Conservation (phyloP, 2,797 vertebrate genomes). For the Limosa lapponica region DNA sequence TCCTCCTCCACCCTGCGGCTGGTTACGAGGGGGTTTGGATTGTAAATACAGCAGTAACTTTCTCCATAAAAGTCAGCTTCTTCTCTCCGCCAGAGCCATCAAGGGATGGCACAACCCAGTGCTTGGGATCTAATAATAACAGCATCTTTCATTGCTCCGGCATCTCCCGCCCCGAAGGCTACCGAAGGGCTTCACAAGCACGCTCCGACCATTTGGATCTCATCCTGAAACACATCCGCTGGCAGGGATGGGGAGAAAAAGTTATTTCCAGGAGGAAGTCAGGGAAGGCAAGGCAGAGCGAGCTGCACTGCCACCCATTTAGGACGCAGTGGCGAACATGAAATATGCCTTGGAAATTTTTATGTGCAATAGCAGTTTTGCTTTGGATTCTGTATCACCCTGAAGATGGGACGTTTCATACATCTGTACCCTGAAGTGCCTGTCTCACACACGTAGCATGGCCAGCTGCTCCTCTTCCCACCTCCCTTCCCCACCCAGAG, state of each 20-base stretch:
- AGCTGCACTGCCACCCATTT: neutral
- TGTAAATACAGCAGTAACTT: constrained; percentile 72
- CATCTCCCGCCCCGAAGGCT: neutral
- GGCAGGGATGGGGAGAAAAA: neutral
- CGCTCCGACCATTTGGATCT: neutral
- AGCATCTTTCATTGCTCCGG: neutral
- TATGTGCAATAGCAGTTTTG: neutral
- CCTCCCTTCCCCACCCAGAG: neutral
- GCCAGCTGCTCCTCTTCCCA: neutral
- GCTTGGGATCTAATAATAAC: constrained; percentile 42
- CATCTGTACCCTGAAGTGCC: neutral
- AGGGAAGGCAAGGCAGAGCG: neutral
- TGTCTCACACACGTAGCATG: rapidly evolving
- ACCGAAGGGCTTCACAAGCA: neutral
- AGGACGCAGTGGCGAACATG: rapidly evolving
- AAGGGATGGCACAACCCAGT: constrained; percentile 39
- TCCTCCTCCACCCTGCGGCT: constrained; percentile 48
- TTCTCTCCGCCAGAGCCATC: neutral
- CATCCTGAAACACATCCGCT: neutral
- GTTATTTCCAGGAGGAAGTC: neutral
- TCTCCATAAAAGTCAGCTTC: constrained; percentile 66
- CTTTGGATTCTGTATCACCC: neutral
- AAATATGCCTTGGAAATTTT: neutral
- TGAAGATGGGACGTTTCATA: neutral
- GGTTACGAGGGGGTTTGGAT: constrained; percentile 55